Base-by-base conservation (phyloP, 53 echinoderm and acorn worm genomes). In the Henricia sp. region DNA sequence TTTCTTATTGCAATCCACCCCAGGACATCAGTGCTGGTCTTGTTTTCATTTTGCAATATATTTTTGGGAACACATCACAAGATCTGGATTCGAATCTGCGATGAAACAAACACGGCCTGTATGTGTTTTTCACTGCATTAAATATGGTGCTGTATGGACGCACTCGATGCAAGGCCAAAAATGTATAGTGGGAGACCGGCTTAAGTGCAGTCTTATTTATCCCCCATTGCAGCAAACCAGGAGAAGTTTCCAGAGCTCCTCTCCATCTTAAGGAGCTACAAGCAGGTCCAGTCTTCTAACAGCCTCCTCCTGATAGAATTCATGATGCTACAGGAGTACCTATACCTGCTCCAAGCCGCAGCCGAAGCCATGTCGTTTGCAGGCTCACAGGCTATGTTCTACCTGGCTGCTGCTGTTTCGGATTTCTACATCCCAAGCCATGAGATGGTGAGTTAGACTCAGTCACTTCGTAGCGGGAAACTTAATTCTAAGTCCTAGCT, bases 321-420 rank as follows among this genome's bases (percentile, higher is more conserved):
- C 66, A 68, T 88, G 46, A 88, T 77, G 36, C 62, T 97, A 11
- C 89, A 90, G 41, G 97, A 97, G 30, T 94, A 97, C 71, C 77
- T 97, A 6, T 78, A 94, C 23, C 83, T 94, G 4, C 87, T 97
- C 19, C 84, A 83, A 41, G 90, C 85, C 0, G 88, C 88, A 14
- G 85, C 92, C 0, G 83, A 92, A 52, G 88, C 88, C 33, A 68
- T 97, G 52, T 82, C 90, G 26, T 83, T 70, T 39, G 60, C 89
- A 8, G 89, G 91, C 1, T 37, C 69, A 56, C 58, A 77, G 12
- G 90, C 92, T 10, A 90, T 94, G 82, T 68, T 94, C 53, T 93
- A 94, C 84, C 70, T 97, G n/a, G 97, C 97, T 16, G 97, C 94
- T 36, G 97, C 97, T 3, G 97, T 97, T 3, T 93, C 97, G 27